These are phyloP conservation scores for Siderastrea siderea DNA, from an alignment of 92 coral and sea anemone species.

Conservation along the genomic window DNA sequence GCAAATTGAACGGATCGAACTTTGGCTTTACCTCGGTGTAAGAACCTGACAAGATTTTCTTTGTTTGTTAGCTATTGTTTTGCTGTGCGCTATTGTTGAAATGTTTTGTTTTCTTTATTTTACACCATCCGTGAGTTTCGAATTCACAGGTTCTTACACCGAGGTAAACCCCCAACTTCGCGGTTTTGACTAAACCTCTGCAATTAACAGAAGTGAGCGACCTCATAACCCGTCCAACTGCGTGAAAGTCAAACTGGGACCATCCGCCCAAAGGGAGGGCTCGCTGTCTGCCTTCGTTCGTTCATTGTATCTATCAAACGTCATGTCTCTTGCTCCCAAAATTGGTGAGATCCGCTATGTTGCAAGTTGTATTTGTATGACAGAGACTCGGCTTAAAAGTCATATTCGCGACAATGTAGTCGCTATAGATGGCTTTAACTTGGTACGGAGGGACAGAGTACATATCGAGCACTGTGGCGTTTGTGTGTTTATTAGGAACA, in stretches of 20 bases:
- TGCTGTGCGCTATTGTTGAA: too few species aligned
- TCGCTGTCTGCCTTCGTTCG: background rate
- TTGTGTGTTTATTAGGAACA: background rate
- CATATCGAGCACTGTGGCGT: background rate
- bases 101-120: too few species aligned
- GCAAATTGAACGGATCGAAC: background rate
- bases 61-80: too few species aligned
- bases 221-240: background rate
- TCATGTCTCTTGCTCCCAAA: too few species aligned
- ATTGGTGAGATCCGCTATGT: background rate
- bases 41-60: too few species aligned
- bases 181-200: background rate
- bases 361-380: slow-evolving; percentile 8
- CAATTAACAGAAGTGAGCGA: background rate
- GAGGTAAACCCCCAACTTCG: background rate
- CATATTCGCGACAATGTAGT: slow-evolving; percentile 44
- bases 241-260: background rate
- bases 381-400: slow-evolving; percentile 41
- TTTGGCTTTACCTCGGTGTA: too few species aligned
- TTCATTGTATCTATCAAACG: background rate
- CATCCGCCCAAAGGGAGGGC: background rate
- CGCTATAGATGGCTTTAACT: slow-evolving; percentile 25
- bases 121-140: too few species aligned
- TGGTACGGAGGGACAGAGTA: slow-evolving; percentile 11
- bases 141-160: too few species aligned